A percentile compares a stretch with the other conserved stretches of the same genome.
phyloP scores from a whole-genome alignment of 2,113 vertebrate species.

The Carassius gibelio region DNA sequence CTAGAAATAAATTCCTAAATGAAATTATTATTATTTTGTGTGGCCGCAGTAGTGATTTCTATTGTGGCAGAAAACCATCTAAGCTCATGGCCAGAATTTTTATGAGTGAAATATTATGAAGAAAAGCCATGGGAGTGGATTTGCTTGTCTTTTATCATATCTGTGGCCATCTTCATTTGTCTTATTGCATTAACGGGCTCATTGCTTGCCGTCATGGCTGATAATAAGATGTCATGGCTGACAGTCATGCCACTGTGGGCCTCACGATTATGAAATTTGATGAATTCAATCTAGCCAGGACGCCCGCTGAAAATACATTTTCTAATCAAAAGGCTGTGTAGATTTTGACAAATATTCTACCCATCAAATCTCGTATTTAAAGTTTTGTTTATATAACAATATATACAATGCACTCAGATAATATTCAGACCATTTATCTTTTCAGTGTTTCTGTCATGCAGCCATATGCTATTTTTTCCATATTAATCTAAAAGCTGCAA shows the following conservation, averaged over 20 bases:
- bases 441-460: not conserved
- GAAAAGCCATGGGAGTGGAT: slow-evolving; percentile 37
- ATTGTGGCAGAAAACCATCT: not conserved
- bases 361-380: slow-evolving; percentile 14
- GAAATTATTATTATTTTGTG: not conserved
- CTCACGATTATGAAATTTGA: slow-evolving; percentile 44
- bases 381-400: slow-evolving; percentile 1
- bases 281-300: slow-evolving; percentile 31
- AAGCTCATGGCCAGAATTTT: not conserved
- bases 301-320: slow-evolving; percentile 28
- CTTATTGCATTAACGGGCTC: slow-evolving; percentile 43
- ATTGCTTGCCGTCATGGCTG: slow-evolving; percentile 29
- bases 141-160: slow-evolving; percentile 40
- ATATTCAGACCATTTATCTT: not conserved
- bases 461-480: not conserved
- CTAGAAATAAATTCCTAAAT: not conserved
- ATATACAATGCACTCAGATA: not conserved
- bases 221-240: slow-evolving; percentile 49
- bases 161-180: slow-evolving; percentile 50
- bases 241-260: slow-evolving; percentile 26
- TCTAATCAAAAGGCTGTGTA: slow-evolving; percentile 39
- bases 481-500: not conserved
- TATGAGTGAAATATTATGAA: slow-evolving; percentile 10
- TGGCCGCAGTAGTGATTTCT: not conserved
- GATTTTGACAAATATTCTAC: slow-evolving; percentile 32